Percentiles rank a stretch among this genome's conserved stretches.
Conservation (phyloP, 2,888 invertebrate genomes). For the Cantharis nigra region DNA sequence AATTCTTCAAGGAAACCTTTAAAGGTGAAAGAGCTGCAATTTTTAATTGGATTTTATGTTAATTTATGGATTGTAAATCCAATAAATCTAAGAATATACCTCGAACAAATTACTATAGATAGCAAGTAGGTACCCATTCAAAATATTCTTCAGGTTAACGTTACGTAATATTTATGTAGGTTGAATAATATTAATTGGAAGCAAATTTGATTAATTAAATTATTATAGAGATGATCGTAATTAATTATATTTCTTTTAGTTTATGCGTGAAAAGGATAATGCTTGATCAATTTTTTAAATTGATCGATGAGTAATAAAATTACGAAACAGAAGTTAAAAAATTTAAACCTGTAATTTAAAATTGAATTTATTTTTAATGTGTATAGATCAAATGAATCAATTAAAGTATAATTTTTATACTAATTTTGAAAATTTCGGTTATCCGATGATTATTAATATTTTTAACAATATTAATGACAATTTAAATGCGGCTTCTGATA, state of each 20-base stretch:
- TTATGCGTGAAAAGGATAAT: background rate
- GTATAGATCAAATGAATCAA: background rate
- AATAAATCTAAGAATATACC: constrained; percentile 31
- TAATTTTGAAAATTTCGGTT: background rate
- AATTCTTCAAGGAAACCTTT: constrained; percentile 38
- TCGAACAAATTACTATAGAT: background rate
- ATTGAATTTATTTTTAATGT: background rate
- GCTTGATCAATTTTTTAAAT: background rate
- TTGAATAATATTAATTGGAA: background rate
- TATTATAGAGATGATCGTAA: background rate
- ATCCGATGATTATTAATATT: background rate
- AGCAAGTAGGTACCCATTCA: background rate
- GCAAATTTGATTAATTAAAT: background rate
- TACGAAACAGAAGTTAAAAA: background rate
- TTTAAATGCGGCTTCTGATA: background rate
- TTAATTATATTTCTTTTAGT: background rate
- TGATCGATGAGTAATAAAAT: background rate
- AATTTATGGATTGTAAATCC: constrained; percentile 40
- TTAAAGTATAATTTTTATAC: background rate
- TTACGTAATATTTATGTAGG: background rate
- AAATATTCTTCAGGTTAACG: background rate
- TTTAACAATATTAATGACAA: background rate
- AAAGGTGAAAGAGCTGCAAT: constrained; percentile 34
- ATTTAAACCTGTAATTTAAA: background rate
- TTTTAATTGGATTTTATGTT: constrained; percentile 39